Evolutionary conservation across 2,888 invertebrate genomes (phyloP).

Genomic region (Andrena bicolor): DNA sequence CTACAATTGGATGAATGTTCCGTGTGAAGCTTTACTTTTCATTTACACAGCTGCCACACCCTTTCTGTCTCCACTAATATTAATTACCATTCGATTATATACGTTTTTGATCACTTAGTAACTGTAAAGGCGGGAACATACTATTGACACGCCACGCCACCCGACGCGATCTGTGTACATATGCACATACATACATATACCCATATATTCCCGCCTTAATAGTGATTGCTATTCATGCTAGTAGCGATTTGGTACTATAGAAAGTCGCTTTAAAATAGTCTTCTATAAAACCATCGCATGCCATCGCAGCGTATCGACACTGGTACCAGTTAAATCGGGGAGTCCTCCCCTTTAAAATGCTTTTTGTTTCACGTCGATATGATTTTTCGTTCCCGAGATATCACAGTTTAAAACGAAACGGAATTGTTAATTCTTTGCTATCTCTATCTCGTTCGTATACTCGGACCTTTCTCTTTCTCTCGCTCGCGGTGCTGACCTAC

Average conservation of each 20-base stretch:
- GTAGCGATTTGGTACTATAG: background rate
- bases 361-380: background rate
- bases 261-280: background rate
- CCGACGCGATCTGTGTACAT: too few relatives aligned
- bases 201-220: too few relatives aligned
- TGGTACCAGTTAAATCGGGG: background rate
- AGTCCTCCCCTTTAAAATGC: background rate
- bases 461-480: background rate
- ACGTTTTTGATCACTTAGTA: background rate
- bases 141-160: too few relatives aligned
- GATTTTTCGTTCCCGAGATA: conserved; percentile 3
- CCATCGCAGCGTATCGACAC: background rate
- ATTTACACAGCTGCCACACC: too few relatives aligned
- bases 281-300: background rate
- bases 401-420: background rate
- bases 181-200: too few relatives aligned
- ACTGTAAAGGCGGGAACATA: too few relatives aligned
- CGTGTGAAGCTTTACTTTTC: too few relatives aligned
- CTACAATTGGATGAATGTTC: too few relatives aligned
- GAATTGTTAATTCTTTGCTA: background rate
- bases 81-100: background rate
- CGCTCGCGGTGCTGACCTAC: background rate
- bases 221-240: background rate
- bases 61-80: background rate
- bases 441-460: background rate